Base-by-base conservation (phyloP, 2,888 invertebrate genomes). In the Parnassius glacialis region DNA sequence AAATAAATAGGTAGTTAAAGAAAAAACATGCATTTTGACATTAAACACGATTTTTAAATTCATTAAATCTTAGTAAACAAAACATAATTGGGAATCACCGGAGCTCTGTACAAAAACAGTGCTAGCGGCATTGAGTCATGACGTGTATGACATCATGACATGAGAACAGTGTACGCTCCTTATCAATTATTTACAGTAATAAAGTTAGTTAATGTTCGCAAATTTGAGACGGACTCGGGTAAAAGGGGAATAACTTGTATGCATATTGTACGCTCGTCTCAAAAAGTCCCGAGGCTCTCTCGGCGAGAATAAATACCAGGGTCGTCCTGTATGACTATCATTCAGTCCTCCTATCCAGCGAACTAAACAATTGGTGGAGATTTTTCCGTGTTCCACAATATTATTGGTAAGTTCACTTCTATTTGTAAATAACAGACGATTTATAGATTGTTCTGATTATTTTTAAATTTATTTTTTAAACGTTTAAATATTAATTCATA, bases 151-250 rank as follows among this genome's bases (percentile, higher is more conserved):
- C 10, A 10, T 13, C 16, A 16, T 48, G 9, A 16, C 16, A 16
- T 16, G 2, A 48, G 13, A 48, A 13, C 48, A 10, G 13, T 7
- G 11, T 25, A 10, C 25, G 9, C 25, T 11, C 41, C 1, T 41
- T 52, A 52, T 52, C 52, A 52, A n/a, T 51, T 51, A 25, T 25
- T 51, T 51, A 25, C 52, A n/a, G 9, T 41, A 9, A 47, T 47
- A 50, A n/a, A 34, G 25, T 52, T 52, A n/a, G 41, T 52, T 52
- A 9, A 3, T 9, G 12, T 48, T 48, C 10, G 34, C 41, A 3
- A n/a, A 20, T 25, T 51, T 51, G 7, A 41, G 41, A 52, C 13
- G 25, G 12, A 41, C n/a, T 12, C n/a, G 41, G 2, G 41, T 11
- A 41, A 10, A 41, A 52, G 52, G 41, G 52, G 52, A 52, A 52